Percentiles rank a stretch among this genome's conserved stretches.
Conservation (phyloP, 2,888 invertebrate genomes). For the Parapristionchus giblindavisi region DNA sequence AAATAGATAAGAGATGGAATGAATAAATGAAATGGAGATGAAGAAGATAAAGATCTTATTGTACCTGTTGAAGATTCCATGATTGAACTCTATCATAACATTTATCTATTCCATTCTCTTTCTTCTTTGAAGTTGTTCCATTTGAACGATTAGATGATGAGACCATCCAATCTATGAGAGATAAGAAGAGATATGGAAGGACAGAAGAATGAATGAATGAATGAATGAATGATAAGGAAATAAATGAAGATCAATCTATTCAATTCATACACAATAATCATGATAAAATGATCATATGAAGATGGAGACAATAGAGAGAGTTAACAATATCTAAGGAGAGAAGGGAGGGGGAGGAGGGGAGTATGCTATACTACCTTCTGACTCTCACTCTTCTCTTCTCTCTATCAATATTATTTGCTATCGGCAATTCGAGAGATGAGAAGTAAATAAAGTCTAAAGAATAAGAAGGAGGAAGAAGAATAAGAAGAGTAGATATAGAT, state of each 20-base stretch:
- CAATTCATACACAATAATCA: neutral
- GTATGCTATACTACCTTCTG: slow-evolving; percentile 24
- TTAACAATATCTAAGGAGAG: slow-evolving; percentile 19
- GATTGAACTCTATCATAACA: neutral
- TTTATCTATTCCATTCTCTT: neutral
- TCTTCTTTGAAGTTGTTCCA: slow-evolving; percentile 14
- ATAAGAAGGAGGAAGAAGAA: slow-evolving; percentile 15
- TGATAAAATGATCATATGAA: slow-evolving; percentile 21
- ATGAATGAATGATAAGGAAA: no score
- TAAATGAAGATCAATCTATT: no score
- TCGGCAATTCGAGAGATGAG: slow-evolving; percentile 7
- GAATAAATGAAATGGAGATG: neutral
- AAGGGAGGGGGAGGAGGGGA: neutral
- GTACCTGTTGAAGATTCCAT: slow-evolving; percentile 11
- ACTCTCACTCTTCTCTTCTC: slow-evolving; percentile 17
- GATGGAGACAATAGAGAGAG: slow-evolving; percentile 13
- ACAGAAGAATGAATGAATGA: neutral
- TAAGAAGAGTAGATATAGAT: no score
- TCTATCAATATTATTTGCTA: slow-evolving; percentile 14
- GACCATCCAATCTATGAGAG: slow-evolving; percentile 30
- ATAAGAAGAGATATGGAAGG: neutral
- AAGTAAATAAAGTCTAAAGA: slow-evolving; percentile 1
- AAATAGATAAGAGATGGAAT: neutral
- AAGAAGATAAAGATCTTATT: neutral
- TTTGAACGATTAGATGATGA: slow-evolving; percentile 21